Base-by-base conservation (phyloP, 2,888 invertebrate species). In the Leptinotarsa juncta region DNA sequence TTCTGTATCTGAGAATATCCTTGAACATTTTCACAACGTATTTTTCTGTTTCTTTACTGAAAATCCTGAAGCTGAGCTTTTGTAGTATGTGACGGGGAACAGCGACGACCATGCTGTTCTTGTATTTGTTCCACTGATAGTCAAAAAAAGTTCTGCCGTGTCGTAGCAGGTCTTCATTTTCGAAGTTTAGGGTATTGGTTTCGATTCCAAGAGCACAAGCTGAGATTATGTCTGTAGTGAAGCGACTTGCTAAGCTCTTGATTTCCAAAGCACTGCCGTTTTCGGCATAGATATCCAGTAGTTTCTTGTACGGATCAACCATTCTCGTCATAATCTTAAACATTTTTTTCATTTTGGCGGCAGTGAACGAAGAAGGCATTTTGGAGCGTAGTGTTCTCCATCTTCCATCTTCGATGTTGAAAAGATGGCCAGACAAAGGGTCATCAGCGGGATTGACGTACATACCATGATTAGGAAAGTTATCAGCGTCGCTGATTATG, bases 181-280 rank as follows among this genome's bases (percentile, higher is more conserved):
- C 85, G 81, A 89, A 87, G 65, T 88, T 87, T 62, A 92, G 89
- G 18, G 90, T 89, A 78, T 91, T 90, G 77, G 90, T 90, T 76
- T 91, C 90, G 14, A 92, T 87, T 20, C 92, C 92, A 81, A 92
- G 92, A 16, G 90, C 91, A 71, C 90, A 89, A 49, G 89, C 89
- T 0, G 90, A 90, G 32, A 92, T 90, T 3, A 91, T 89, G 80
- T 91, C 91, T 86, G 90, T 90, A 0, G 90, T 89, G 79, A 90
- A 91, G 77, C 89, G 69, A 62, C 66, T 53, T 3, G 73, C 16
- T n/a, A 77, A 65, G 18, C 51, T 70, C 32, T 79, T 79, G 55
- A 79, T 77, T 5, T 79, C 72, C 4, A 77, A 12, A 23, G 76
- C 48, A 60, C 68, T 66, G 4, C 49, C 65, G 15, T 48, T 72